Conservation (phyloP, 2,113 vertebrate species). For the Microtus montanus region DNA sequence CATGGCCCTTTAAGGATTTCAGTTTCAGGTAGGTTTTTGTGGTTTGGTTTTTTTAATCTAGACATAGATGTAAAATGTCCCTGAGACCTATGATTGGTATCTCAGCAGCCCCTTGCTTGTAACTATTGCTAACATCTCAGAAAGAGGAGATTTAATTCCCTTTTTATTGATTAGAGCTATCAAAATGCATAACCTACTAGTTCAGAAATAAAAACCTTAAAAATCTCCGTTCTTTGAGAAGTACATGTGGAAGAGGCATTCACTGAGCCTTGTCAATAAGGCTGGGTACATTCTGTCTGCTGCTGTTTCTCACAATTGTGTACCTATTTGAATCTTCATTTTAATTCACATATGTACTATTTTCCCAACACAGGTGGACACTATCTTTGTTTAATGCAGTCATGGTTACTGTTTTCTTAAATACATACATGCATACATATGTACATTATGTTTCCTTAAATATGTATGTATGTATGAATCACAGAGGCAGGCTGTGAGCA, state of each 20-base stretch:
- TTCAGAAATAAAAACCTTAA: neutral
- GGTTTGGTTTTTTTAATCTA: neutral
- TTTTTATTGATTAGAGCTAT: neutral
- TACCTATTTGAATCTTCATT: neutral
- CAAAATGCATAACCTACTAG: neutral
- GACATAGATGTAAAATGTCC: neutral
- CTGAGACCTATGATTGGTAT: neutral
- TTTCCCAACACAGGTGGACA: neutral
- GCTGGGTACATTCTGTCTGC: neutral
- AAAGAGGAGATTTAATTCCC: neutral
- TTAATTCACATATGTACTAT: neutral
- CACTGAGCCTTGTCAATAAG: neutral
- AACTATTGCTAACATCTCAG: neutral
- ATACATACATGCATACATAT: too few relatives aligned
- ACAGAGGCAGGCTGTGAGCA: too few relatives aligned
- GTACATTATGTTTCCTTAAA: too few relatives aligned
- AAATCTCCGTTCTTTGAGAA: neutral
- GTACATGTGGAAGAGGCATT: neutral
- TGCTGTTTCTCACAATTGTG: neutral
- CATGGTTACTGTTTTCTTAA: neutral
- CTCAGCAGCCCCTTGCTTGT: neutral
- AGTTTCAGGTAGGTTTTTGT: neutral
- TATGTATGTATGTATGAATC: too few relatives aligned
- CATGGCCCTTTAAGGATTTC: neutral
- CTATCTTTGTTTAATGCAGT: rapidly evolving